Evolutionary conservation across 2,888 invertebrate species (phyloP).

Genomic region (Aproaerema taeniolella): DNA sequence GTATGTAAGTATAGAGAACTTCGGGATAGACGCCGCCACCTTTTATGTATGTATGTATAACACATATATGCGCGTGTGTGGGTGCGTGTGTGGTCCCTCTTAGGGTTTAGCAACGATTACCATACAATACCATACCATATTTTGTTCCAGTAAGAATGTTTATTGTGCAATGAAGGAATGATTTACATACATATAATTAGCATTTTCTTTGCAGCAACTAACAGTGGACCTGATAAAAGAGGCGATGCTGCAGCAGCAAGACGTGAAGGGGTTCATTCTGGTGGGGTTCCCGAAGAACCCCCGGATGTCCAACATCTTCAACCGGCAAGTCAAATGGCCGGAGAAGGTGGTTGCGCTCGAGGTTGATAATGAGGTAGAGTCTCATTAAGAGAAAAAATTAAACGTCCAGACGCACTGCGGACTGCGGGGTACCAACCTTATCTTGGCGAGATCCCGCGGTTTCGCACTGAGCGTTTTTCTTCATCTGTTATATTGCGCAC

Average conservation of each 20-base stretch:
- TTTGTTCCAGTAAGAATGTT: too few relatives aligned
- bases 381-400: background rate
- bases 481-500: background rate
- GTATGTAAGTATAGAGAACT: too few relatives aligned
- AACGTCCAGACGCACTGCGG: background rate
- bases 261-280: conserved; percentile 70
- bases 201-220: conserved; percentile 49
- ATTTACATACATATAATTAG: background rate
- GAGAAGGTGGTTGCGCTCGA: conserved; percentile 68
- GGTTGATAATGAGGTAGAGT: conserved; percentile 58
- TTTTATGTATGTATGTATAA: background rate
- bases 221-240: conserved; percentile 77
- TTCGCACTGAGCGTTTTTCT: background rate
- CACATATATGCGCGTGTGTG: background rate
- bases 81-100: background rate
- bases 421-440: background rate
- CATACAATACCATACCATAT: background rate
- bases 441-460: background rate
- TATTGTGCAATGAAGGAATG: background rate
- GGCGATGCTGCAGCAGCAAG: conserved; percentile 63
- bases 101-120: too few relatives aligned
- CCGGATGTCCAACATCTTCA: conserved; percentile 67
- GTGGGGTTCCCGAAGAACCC: conserved; percentile 77
- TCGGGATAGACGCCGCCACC: background rate
- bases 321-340: conserved; percentile 67